A percentile compares a stretch with the other conserved stretches of the same genome.
These are phyloP conservation scores for Psittacula derbiana DNA, from an alignment of 2,797 vertebrate species.

Conservation along the genomic window DNA sequence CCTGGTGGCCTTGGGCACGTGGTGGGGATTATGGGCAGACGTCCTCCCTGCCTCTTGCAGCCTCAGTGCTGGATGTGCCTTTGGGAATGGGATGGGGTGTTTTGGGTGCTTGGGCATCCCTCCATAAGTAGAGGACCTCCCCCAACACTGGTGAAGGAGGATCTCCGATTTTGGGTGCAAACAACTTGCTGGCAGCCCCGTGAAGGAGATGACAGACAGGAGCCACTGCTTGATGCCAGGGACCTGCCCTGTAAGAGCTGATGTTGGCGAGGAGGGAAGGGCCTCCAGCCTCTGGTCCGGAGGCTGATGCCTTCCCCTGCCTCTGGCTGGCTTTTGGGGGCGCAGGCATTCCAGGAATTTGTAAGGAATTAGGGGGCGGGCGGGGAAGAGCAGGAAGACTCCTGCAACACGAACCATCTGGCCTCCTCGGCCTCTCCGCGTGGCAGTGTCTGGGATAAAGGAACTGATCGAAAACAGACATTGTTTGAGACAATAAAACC, in stretches of 20 bases:
- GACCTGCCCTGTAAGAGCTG: not conserved
- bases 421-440: not conserved
- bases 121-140: not conserved
- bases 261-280: not conserved
- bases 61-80: not conserved
- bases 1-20: not conserved
- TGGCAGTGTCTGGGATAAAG: conserved; percentile 63
- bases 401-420: conserved; percentile 78
- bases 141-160: accelerated
- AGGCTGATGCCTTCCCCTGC: conserved; percentile 21
- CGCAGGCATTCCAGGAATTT: conserved; percentile 78
- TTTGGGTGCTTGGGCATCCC: not conserved
- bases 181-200: accelerated
- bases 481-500: conserved; percentile 73
- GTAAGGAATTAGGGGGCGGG: conserved; percentile 67
- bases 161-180: accelerated
- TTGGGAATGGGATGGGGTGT: not conserved
- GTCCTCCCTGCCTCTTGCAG: not conserved
- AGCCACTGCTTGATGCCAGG: accelerated
- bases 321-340: conserved; percentile 67
- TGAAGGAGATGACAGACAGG: accelerated
- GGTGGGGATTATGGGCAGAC: conserved; percentile 9
- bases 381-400: conserved; percentile 53
- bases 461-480: conserved; percentile 77
- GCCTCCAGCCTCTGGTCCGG: not conserved